A percentile compares a stretch with the other conserved stretches of the same genome.
These are phyloP conservation scores for Artibeus jamaicensis DNA, from an alignment of 2,797 vertebrate genomes.

Conservation along the genomic window DNA sequence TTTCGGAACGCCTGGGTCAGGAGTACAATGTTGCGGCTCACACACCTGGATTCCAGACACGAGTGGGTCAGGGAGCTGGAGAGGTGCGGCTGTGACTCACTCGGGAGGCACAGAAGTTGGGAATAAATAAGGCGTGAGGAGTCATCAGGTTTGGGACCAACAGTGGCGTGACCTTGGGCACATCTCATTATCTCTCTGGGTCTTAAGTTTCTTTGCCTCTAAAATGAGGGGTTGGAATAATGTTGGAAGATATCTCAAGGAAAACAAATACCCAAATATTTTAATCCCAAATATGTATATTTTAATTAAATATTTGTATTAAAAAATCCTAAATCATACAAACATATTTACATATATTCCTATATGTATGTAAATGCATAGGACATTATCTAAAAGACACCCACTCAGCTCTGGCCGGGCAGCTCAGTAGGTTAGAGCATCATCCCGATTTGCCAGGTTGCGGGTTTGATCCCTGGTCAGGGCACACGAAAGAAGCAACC, in stretches of 20 bases:
- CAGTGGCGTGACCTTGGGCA: background rate
- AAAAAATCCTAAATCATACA: constrained; percentile 31
- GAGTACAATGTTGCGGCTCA: constrained; percentile 89
- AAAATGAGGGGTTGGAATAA: constrained; percentile 12
- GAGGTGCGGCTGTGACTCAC: constrained; percentile 23
- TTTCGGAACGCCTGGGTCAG: constrained; percentile 91
- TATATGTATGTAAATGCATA: background rate
- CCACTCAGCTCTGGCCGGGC: background rate
- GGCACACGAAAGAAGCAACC: background rate
- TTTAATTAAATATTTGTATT: background rate
- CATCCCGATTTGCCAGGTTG: background rate
- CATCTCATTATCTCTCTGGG: constrained; percentile 12
- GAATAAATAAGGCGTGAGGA: background rate
- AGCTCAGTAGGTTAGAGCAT: background rate
- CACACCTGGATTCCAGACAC: constrained; percentile 85
- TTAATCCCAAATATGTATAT: constrained; percentile 8
- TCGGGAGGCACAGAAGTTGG: constrained; percentile 1
- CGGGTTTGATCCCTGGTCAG: background rate
- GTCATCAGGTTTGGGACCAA: constrained; percentile 5
- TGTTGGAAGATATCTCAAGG: background rate
- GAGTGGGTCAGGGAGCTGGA: constrained; percentile 50
- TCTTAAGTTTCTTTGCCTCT: constrained; percentile 1
- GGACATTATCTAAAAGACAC: background rate
- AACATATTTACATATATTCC: background rate
- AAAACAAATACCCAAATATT: background rate